Conservation (phyloP, 1,140 invertebrate genomes). For the Lasaia peninsularis region DNA sequence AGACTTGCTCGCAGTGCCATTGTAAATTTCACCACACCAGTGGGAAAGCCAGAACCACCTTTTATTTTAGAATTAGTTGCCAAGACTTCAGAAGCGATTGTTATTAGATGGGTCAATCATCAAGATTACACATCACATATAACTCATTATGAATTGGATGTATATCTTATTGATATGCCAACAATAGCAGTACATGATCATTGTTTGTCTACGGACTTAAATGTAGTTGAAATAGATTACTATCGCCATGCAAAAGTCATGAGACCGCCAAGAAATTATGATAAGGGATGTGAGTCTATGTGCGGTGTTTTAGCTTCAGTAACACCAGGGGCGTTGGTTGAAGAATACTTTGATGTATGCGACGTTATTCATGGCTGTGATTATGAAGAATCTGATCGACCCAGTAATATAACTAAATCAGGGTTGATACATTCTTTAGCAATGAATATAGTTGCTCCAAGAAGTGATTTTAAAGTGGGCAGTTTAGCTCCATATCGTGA, state of each 20-base stretch:
- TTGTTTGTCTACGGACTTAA: constrained; percentile 34
- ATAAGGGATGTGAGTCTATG: constrained; percentile 56
- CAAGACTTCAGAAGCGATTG: constrained; percentile 37
- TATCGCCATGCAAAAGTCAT: constrained; percentile 53
- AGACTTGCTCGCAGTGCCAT: constrained; percentile 44
- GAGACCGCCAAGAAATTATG: constrained; percentile 57
- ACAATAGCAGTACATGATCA: constrained; percentile 34
- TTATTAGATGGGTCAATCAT: constrained; percentile 59
- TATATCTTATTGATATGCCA: constrained; percentile 45
- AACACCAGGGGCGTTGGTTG: constrained; percentile 48
- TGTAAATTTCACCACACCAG: constrained; percentile 48
- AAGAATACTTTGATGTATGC: constrained; percentile 60
- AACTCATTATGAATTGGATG: constrained; percentile 51
- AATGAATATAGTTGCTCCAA: constrained; percentile 40
- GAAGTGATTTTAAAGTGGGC: constrained; percentile 43
- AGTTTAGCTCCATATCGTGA: constrained; percentile 56
- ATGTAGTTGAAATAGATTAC: constrained; percentile 42
- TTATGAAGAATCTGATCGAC: constrained; percentile 29
- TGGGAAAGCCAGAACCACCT: constrained; percentile 59
- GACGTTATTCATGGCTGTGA: constrained; percentile 37
- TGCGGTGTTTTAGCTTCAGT: constrained; percentile 52
- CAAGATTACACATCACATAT: constrained; percentile 49
- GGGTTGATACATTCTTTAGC: constrained; percentile 37
- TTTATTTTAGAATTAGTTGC: constrained; percentile 59
- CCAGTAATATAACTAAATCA: constrained; percentile 36